Conservation (phyloP, 2,797 vertebrate species). For the Darevskia nairensis region DNA sequence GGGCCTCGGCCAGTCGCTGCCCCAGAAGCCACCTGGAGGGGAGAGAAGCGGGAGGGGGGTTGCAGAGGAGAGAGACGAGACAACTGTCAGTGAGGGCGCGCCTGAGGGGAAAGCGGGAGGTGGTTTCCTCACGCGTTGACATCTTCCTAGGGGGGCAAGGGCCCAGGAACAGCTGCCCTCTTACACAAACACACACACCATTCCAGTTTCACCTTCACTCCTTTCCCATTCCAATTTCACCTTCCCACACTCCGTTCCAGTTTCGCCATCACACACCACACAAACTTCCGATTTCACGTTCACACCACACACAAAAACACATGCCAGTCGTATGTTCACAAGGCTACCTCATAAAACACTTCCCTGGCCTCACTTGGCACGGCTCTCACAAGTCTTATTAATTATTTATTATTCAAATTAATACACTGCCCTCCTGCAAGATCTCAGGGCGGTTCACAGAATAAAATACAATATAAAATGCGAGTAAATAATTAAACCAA, state of each 20-base stretch:
- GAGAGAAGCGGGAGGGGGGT: constrained; percentile 38
- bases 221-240: too few relatives aligned
- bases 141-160: too few relatives aligned
- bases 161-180: not conserved
- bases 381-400: too few relatives aligned
- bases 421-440: too few relatives aligned
- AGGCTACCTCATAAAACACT: not conserved
- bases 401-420: too few relatives aligned
- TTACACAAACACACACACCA: not conserved
- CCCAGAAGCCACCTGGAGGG: constrained; percentile 70
- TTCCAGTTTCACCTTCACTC: too few relatives aligned
- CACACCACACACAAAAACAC: not conserved
- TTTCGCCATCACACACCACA: too few relatives aligned
- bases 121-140: not conserved
- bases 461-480: too few relatives aligned
- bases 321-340: not conserved
- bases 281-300: too few relatives aligned
- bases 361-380: not conserved
- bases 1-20: constrained; percentile 60
- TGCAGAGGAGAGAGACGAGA: constrained; percentile 39
- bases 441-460: too few relatives aligned
- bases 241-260: too few relatives aligned
- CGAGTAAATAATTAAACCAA: too few relatives aligned
- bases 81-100: constrained; percentile 35
- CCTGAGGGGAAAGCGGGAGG: not conserved